phyloP scores from a whole-genome alignment of 1,140 invertebrate genomes.

The Myzus persicae region DNA sequence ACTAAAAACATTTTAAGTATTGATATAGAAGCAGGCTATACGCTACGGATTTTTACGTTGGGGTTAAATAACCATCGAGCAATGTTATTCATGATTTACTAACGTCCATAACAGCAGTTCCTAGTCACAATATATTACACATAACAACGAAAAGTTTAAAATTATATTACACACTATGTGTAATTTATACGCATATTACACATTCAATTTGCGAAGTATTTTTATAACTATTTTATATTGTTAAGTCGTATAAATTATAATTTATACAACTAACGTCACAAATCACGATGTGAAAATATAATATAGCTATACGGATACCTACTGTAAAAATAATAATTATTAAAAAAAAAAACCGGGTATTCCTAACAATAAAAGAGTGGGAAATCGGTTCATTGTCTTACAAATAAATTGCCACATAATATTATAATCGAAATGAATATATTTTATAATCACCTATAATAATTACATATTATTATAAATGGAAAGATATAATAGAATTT shows the following conservation, averaged over 20 bases:
- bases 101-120: neutral
- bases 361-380: neutral
- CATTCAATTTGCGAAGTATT: neutral
- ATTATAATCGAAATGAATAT: neutral
- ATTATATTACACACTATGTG: neutral
- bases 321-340: neutral
- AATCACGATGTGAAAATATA: constrained; percentile 1
- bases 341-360: neutral
- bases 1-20: constrained; percentile 6
- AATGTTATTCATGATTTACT: neutral
- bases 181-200: neutral
- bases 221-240: neutral
- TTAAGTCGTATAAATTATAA: neutral
- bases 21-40: neutral
- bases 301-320: no score
- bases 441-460: neutral
- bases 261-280: neutral
- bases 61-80: neutral
- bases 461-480: neutral
- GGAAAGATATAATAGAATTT: neutral
- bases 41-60: neutral
- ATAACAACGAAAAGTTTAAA: neutral
- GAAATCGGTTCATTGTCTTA: neutral
- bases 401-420: neutral
- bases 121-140: neutral